A percentile compares a stretch with the other conserved stretches of the same genome.
Conservation (phyloP, 1,140 invertebrate species). For the Papilio xuthus region DNA sequence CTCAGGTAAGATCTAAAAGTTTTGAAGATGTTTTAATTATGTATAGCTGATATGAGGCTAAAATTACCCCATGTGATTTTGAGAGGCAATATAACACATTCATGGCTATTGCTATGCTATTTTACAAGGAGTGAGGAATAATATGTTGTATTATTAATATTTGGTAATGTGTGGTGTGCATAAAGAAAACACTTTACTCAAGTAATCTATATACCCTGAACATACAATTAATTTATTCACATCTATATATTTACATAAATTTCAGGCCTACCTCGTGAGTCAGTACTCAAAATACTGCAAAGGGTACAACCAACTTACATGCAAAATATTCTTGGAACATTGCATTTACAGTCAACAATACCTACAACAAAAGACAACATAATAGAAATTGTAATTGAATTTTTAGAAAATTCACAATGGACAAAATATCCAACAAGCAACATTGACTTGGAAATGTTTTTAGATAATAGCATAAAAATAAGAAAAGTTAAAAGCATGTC, state of each 20-base stretch:
- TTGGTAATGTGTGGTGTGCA: neutral
- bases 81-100: neutral
- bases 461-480: constrained; percentile 38
- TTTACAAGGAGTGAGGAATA: neutral
- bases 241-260: constrained; percentile 39
- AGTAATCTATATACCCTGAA: neutral
- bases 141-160: neutral
- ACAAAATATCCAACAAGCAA: constrained; percentile 43
- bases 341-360: constrained; percentile 51
- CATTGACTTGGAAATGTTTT: constrained; percentile 10
- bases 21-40: neutral
- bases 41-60: neutral
- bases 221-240: neutral
- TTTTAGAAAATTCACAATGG: constrained; percentile 56
- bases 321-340: constrained; percentile 53
- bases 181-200: neutral
- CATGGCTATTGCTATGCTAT: neutral
- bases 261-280: constrained; percentile 60
- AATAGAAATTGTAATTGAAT: constrained; percentile 55
- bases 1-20: constrained; percentile 51
- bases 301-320: constrained; percentile 65
- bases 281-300: constrained; percentile 58
- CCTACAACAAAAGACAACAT: constrained; percentile 51
- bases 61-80: neutral
- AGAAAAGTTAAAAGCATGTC: constrained; percentile 47